A percentile compares a stretch with the other conserved stretches of the same genome.
Conservation (phyloP, 1,140 invertebrate species). For the Medauroidea extradentata region DNA sequence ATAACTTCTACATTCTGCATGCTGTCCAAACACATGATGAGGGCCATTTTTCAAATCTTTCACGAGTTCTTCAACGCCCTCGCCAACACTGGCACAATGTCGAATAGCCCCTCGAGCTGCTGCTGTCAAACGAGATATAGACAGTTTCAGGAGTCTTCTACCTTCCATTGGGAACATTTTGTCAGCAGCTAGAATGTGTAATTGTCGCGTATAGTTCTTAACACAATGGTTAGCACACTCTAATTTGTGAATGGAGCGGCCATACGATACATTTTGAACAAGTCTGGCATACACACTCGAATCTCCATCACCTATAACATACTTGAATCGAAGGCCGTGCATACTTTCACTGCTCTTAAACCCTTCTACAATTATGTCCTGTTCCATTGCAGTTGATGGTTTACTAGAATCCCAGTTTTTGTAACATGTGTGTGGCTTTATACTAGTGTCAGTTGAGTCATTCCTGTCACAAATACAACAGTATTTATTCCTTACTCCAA, state of each 20-base stretch:
- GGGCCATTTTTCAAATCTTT: not conserved
- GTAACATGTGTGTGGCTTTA: no score
- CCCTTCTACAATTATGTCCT: not conserved
- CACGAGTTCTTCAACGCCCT: not conserved
- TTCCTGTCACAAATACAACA: no score
- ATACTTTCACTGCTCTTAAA: not conserved
- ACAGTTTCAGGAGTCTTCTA: not conserved
- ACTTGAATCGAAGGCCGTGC: not conserved
- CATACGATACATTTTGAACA: not conserved
- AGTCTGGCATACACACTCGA: not conserved
- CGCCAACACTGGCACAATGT: no score
- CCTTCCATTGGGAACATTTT: not conserved
- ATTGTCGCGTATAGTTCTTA: not conserved
- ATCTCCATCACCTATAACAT: constrained; percentile 18
- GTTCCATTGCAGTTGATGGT: not conserved
- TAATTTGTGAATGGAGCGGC: not conserved
- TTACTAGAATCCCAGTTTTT: no score
- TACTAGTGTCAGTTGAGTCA: no score
- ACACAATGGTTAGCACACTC: constrained; percentile 15
- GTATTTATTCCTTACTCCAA: no score
- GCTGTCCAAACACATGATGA: constrained; percentile 9
- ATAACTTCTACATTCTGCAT: not conserved
- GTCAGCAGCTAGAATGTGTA: constrained; percentile 1
- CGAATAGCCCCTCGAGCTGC: constrained; percentile 6
- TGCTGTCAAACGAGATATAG: not conserved